Percentiles rank a stretch among this genome's conserved stretches.
Evolutionary conservation across 2,888 invertebrate genomes (phyloP).

Genomic region (Nemoura dubitans): DNA sequence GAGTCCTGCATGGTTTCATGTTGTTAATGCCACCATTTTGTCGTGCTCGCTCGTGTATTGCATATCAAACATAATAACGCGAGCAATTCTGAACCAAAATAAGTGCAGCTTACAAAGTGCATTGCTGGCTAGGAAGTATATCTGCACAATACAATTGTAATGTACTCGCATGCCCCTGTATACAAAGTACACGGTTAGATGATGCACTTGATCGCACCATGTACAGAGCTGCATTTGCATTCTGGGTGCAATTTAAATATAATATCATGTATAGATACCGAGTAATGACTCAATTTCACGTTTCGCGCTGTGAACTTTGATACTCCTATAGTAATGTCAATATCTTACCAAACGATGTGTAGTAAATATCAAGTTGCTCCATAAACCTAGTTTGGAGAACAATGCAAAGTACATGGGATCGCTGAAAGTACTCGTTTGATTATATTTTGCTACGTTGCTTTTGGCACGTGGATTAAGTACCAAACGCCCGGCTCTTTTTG

Average conservation of each 20-base stretch:
- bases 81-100: too few species aligned
- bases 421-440: too few species aligned
- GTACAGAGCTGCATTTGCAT: constrained; percentile 1
- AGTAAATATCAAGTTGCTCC: background rate
- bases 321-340: background rate
- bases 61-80: too few species aligned
- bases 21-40: too few species aligned
- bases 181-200: background rate
- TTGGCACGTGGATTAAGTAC: too few species aligned
- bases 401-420: background rate
- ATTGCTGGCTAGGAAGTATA: too few species aligned
- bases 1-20: too few species aligned
- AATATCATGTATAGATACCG: background rate
- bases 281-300: background rate
- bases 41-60: too few species aligned
- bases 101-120: background rate
- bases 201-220: background rate
- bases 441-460: too few species aligned
- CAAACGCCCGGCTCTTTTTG: too few species aligned
- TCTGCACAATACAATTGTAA: too few species aligned
- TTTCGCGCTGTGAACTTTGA: background rate
- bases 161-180: background rate
- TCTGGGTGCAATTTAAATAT: background rate
- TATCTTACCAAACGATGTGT: background rate
- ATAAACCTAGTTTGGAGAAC: background rate